Evolutionary conservation across 2,113 vertebrate genomes (phyloP), one percentile per base, ranked within the genome.

Genomic region (Galemys pyrenaicus): DNA sequence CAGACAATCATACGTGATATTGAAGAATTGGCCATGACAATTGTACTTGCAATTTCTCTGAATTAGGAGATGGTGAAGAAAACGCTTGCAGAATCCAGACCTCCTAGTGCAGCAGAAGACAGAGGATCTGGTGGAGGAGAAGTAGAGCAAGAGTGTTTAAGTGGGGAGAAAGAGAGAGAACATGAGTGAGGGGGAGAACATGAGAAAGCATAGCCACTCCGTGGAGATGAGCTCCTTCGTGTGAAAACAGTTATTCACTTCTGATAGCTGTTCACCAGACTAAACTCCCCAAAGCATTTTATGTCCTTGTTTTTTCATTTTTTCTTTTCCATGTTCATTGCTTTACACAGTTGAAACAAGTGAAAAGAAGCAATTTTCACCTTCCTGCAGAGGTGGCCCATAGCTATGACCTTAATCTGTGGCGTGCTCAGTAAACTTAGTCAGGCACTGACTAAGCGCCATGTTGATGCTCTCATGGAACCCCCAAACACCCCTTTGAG

Each of bases 31-130:
- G 41, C 84, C 89, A 79, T 80, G 74, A 65, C 4, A 86, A 74
- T 90, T 95, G 95, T 95, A 49, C 44, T 89, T 94, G 64, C 28
- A 71, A 32, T 96, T 97, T 97, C 85, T 95, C 86, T 93, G 73
- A 90, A 94, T 89, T 60, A 24, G 24, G 78, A 56, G 54, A 56
- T 22, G 28, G 28, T 28, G 12, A 62, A 62, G 60, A 62, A 62
- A 62, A 62, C 11, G 9, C 83, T 49, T 51, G 26, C 89, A 95
- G 35, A 13, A 73, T 82, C 60, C 4, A 83, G 60, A 58, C 91
- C 16, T 93, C 96, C 7, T 68, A 88, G 86, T 71, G 74, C 11
- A 87, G 91, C 92, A 91, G 49, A 12, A 74, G 9, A 39, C 54
- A 28, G 15, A 89, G 1, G 44, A 19, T 12, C 4, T 10, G 62